Percentiles rank a stretch among this genome's conserved stretches.
These are phyloP conservation scores for Triplophysa siluroides DNA, from an alignment of 2,113 vertebrate genomes.

Conservation along the genomic window DNA sequence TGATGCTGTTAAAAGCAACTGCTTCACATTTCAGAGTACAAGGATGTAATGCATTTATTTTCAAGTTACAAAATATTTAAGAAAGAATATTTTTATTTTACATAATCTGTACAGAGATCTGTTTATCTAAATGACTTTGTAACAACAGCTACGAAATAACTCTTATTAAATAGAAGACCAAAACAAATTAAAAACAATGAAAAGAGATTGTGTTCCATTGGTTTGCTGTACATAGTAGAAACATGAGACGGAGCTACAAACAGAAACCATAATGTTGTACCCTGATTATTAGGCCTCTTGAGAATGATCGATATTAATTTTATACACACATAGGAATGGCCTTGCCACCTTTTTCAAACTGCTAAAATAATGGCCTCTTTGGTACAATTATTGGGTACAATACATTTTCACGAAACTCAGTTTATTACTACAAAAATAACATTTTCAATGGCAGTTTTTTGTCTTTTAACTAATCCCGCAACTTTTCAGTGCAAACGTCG, in stretches of 20 bases:
- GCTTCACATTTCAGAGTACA: conserved; percentile 20
- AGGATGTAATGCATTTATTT: conserved; percentile 62
- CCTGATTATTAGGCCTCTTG: conserved; percentile 93
- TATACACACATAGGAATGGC: conserved; percentile 78
- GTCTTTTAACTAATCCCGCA: conserved; percentile 89
- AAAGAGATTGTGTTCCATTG: conserved; percentile 77
- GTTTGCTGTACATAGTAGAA: conserved; percentile 87
- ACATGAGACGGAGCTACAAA: conserved; percentile 82
- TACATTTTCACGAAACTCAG: conserved; percentile 87
- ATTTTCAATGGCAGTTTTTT: conserved; percentile 91
- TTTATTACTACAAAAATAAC: conserved; percentile 99
- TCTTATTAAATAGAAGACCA: conserved; percentile 97
- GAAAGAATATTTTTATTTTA: conserved; percentile 84
- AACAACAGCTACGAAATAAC: conserved; percentile 91
- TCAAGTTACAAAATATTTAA: conserved; percentile 75
- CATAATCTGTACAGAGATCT: conserved; percentile 97
- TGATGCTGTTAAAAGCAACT: conserved; percentile 2
- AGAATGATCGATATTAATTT: conserved; percentile 75
- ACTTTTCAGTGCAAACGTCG: conserved; percentile 99
- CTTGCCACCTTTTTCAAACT: conserved; percentile 85
- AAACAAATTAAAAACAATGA: conserved; percentile 73
- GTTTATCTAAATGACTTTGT: conserved; percentile 97
- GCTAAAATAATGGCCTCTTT: conserved; percentile 96
- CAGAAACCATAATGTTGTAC: conserved; percentile 86
- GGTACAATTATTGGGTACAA: conserved; percentile 91